Evolutionary conservation across 2,888 invertebrate genomes (phyloP), one percentile per base, ranked within the genome.

Genomic region (Leptinotarsa peninsularis): DNA sequence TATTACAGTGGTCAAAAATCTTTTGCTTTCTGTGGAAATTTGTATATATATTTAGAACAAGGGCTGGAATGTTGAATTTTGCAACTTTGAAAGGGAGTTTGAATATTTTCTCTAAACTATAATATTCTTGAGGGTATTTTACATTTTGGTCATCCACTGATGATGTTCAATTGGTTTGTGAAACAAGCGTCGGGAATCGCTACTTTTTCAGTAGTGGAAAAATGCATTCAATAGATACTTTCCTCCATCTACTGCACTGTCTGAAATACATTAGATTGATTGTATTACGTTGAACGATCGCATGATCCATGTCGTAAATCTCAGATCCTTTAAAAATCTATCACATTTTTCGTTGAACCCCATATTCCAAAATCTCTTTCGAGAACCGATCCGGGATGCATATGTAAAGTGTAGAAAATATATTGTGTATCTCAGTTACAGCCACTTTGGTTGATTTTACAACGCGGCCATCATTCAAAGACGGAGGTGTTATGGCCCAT

Each of bases 401-500:
- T 75, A 75, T 75, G 72, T 60, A 60, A 56, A 70, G 60, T 70
- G 70, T 70, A 49, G 58, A 7, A 68, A 33, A 71, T 68, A 74
- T 76, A 76, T 77, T 76, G 72, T 72, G 72, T 72, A 67, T 72
- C 75, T 56, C 67, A 63, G 77, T 76, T 79, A 77, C 71, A 67
- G 67, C 74, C 75, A 72, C 74, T 74, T 78, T 75, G 77, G 77
- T 76, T 77, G 77, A 77, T 77, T 79, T 79, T 77, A 79, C 72
- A 74, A 76, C 74, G 67, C 66, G 67, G 72, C 72, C 80, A 81
- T 83, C 81, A 81, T 78, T 81, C 81, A 82, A 81, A 79, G 80
- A 81, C 76, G 80, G 76, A 69, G 74, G 70, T 76, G 79, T 83
- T 82, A 83, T 82, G 81, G 82, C 77, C 82, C 82, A 82, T 83